These are phyloP conservation scores for Planococcus citri DNA, from an alignment of 1,140 invertebrate genomes.

Conservation along the genomic window DNA sequence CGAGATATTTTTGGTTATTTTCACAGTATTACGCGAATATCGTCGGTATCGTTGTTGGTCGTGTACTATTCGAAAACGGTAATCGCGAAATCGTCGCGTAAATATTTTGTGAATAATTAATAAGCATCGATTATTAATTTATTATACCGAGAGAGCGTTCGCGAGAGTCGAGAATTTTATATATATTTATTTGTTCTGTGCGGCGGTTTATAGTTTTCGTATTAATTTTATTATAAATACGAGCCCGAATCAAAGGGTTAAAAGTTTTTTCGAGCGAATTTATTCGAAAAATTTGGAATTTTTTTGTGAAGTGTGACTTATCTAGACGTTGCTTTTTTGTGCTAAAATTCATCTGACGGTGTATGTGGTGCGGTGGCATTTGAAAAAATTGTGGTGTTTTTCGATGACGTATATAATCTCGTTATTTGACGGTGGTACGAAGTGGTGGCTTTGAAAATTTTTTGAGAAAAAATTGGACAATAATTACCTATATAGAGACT, in stretches of 20 bases:
- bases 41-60: neutral
- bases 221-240: too few relatives aligned
- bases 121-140: slow-evolving; percentile 8
- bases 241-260: too few relatives aligned
- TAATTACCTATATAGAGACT: neutral
- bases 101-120: slow-evolving; percentile 5
- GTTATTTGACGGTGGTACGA: neutral
- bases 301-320: neutral
- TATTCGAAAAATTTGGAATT: neutral
- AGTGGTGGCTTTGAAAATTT: neutral
- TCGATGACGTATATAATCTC: neutral
- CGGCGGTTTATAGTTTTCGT: neutral
- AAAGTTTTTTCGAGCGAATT: neutral
- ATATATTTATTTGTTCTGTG: neutral
- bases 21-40: too few relatives aligned
- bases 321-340: neutral
- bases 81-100: neutral
- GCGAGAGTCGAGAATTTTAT: neutral
- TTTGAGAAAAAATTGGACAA: too few relatives aligned
- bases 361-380: too few relatives aligned
- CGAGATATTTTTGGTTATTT: too few relatives aligned
- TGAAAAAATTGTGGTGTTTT: too few relatives aligned
- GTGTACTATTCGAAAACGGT: neutral
- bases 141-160: neutral
- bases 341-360: too few relatives aligned